Base-by-base conservation (phyloP, 2,113 vertebrate genomes). In the Rhinolophus ferrumequinum region DNA sequence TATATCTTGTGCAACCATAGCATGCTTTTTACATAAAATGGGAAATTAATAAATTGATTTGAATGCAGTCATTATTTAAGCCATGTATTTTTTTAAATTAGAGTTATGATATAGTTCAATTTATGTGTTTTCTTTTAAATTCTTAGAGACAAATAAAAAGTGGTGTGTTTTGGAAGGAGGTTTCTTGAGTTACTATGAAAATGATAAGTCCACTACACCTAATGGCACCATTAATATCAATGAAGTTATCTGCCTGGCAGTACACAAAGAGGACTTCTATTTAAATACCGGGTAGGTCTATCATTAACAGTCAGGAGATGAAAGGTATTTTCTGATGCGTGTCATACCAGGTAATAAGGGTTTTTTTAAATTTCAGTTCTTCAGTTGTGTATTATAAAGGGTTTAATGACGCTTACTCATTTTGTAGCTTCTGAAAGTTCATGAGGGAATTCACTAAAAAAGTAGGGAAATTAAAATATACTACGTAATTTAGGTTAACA, bases 141-240 rank as follows among this genome's bases (percentile, higher is more conserved):
- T 98, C 22, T 62, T 98, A 99, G 99, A 99, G 41, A 99, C 99
- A 98, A 98, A 97, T 52, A 99, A 97, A 64, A 99, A 99, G 44
- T 99, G 99, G 99, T 99, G 99, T 88, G 99, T 99, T 21, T 97
- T 99, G 93, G 99, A 99, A 98, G 99, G 99, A 10, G 99, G 99
- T 73, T 99, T 99, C 97, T 98, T 99, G 95, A 99, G 99, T 98
- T 99, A 99, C 98, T 99, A 99, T 72, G 99, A 99, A 98, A 99
- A 98, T 87, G 99, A 99, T 97, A 99, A 98, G 81, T 99, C 98
- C 80, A 97, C 99, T 3, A 96, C 98, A 13, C 99, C 99, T 41
- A 98, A 98, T 44, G 99, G 99, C 91, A 99, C 99, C 93, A 98
- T 99, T 98, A 99, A 99, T 83, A 95, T 99, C 96, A 98, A 3